These are phyloP conservation scores for Metopolophium dirhodum DNA, from an alignment of 1,140 invertebrate species.

Conservation along the genomic window DNA sequence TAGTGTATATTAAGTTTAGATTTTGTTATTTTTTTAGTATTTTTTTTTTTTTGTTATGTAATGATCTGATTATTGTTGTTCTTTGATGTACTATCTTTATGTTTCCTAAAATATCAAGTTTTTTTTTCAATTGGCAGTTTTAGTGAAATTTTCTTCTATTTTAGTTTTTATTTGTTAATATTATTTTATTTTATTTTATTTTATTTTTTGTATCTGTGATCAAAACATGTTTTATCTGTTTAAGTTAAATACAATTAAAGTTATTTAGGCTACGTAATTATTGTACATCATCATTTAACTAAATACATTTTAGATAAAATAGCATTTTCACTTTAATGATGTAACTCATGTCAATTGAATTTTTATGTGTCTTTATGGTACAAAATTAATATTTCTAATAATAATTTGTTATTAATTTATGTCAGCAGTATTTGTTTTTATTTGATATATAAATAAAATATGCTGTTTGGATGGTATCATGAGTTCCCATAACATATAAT, in stretches of 20 bases:
- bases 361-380: conserved; percentile 29
- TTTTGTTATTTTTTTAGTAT: conserved; percentile 32
- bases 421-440: neutral
- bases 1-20: neutral
- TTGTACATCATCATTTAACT: neutral
- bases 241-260: neutral
- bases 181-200: neutral
- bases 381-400: neutral
- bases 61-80: conserved; percentile 24
- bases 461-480: neutral
- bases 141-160: conserved; percentile 31
- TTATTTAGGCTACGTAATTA: conserved; percentile 26
- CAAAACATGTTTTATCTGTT: conserved; percentile 36
- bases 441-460: neutral
- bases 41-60: neutral
- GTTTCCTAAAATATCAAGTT: neutral
- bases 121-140: conserved; percentile 13
- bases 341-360: conserved; percentile 56
- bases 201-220: conserved; percentile 51
- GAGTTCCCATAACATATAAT: neutral
- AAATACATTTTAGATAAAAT: conserved; percentile 26
- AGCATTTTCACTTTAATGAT: conserved; percentile 20
- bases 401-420: neutral
- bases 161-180: conserved; percentile 3
- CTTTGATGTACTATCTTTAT: neutral